Conservation (phyloP, 2,888 invertebrate genomes). For the Andrena dorsata region DNA sequence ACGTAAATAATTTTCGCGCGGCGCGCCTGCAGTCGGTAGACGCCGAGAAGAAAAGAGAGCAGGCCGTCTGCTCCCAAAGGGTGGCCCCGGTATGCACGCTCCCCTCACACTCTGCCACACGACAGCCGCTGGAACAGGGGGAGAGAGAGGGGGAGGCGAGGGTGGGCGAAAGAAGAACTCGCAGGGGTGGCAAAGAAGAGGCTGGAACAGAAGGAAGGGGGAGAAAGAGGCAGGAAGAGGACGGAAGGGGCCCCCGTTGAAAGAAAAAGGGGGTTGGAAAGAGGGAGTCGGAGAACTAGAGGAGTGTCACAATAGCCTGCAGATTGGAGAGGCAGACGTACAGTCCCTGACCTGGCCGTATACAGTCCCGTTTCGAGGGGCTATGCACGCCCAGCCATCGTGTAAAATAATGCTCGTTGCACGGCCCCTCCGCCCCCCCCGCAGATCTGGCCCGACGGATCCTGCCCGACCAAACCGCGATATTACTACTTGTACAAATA, state of each 20-base stretch:
- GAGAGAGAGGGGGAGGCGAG: not conserved
- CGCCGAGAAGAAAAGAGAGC: conserved; percentile 41
- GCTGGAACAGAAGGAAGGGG: conserved; percentile 50
- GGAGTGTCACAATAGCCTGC: conserved; percentile 80
- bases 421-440: not conserved
- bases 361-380: conserved; percentile 74
- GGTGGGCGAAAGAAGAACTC: conserved; percentile 51
- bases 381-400: conserved; percentile 22
- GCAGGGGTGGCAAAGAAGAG: conserved; percentile 60
- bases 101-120: conserved; percentile 44
- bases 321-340: conserved; percentile 83
- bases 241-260: conserved; percentile 46
- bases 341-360: conserved; percentile 75
- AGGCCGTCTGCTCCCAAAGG: conserved; percentile 59
- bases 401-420: conserved; percentile 58
- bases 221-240: conserved; percentile 39
- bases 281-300: conserved; percentile 66
- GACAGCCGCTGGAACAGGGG: conserved; percentile 18
- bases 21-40: conserved; percentile 28
- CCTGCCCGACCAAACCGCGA: conserved; percentile 75
- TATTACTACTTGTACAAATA: conserved; percentile 82
- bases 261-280: conserved; percentile 52
- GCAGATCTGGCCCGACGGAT: conserved; percentile 3
- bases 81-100: conserved; percentile 56
- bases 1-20: conserved; percentile 63